A percentile compares a stretch with the other conserved stretches of the same genome.
Evolutionary conservation across 2,888 invertebrate species (phyloP).

Genomic region (Eupithecia inturbata): DNA sequence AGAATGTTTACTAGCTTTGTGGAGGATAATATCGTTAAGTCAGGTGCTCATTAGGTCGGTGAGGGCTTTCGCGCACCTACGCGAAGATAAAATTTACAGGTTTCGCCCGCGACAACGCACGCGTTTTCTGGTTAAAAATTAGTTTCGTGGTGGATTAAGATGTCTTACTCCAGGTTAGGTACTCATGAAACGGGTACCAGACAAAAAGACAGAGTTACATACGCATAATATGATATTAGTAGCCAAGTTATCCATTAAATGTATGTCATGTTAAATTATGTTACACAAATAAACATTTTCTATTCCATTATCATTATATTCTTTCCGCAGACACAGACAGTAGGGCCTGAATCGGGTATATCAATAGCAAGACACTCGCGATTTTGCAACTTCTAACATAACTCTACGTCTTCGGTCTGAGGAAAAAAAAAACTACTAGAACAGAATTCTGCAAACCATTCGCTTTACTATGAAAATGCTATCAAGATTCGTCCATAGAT

Average conservation of each 20-base stretch:
- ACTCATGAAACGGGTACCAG: not conserved
- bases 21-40: constrained; percentile 20
- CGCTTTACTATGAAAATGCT: too few species aligned
- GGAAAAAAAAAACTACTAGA: too few species aligned
- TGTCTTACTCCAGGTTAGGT: not conserved
- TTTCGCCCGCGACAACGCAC: not conserved
- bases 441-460: too few species aligned
- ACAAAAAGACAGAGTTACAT: not conserved
- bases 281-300: too few species aligned
- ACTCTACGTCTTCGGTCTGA: not conserved
- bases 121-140: not conserved
- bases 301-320: too few species aligned
- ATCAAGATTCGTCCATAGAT: too few species aligned
- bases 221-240: not conserved
- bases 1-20: constrained; percentile 35
- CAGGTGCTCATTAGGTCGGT: constrained; percentile 13
- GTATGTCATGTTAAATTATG: too few species aligned
- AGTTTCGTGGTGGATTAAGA: not conserved
- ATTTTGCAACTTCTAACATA: not conserved
- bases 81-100: constrained; percentile 4
- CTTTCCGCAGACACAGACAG: too few species aligned
- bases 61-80: not conserved
- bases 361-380: not conserved
- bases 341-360: not conserved
- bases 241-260: too few species aligned